phyloP scores from a whole-genome alignment of 2,888 invertebrate genomes.

The Xylophagus ater region DNA sequence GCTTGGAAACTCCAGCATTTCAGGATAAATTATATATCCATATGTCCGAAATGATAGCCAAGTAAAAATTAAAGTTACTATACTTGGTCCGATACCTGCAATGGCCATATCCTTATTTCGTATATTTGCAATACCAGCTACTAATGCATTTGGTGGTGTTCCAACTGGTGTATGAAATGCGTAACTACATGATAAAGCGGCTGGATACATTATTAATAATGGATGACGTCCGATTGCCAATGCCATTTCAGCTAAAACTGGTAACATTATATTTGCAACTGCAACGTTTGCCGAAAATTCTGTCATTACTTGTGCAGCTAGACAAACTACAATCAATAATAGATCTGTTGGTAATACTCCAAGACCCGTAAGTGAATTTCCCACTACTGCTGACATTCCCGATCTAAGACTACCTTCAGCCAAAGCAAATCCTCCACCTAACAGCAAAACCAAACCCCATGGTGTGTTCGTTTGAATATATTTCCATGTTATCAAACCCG shows the following conservation, averaged over 20 bases:
- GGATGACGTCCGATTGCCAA: constrained; percentile 65
- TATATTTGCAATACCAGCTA: constrained; percentile 71
- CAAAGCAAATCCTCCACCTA: constrained; percentile 83
- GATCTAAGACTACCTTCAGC: constrained; percentile 72
- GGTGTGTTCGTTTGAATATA: constrained; percentile 68
- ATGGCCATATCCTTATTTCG: constrained; percentile 67
- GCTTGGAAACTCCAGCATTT: constrained; percentile 47
- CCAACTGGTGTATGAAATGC: constrained; percentile 93
- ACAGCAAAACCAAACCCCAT: constrained; percentile 74
- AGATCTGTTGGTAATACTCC: constrained; percentile 46
- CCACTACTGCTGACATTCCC: constrained; percentile 62
- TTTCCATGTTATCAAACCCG: constrained; percentile 67
- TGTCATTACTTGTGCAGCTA: constrained; percentile 61
- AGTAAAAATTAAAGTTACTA: constrained; percentile 60
- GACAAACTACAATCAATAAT: constrained; percentile 58
- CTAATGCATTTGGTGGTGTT: constrained; percentile 93
- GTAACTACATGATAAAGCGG: constrained; percentile 78
- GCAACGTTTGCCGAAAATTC: constrained; percentile 83
- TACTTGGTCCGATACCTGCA: constrained; percentile 66
- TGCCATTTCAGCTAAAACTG: constrained; percentile 64
- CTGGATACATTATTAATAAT: constrained; percentile 80
- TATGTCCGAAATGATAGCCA: constrained; percentile 64
- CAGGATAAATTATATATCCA: constrained; percentile 55
- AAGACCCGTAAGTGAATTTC: constrained; percentile 53
- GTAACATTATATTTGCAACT: constrained; percentile 70